These are phyloP conservation scores for Alces alces DNA, from an alignment of 2,113 vertebrate genomes.

Conservation along the genomic window DNA sequence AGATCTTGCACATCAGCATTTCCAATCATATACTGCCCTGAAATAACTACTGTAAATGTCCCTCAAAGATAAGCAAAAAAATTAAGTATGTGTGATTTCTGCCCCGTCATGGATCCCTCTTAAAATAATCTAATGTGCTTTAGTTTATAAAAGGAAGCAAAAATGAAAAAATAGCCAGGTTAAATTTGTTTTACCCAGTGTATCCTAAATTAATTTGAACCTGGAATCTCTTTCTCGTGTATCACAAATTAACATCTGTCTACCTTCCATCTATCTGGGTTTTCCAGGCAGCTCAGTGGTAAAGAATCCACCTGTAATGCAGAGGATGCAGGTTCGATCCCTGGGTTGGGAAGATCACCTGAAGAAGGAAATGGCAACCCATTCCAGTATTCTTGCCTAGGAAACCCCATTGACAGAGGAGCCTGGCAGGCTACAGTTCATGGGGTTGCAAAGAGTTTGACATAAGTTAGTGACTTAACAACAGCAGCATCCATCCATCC, in stretches of 20 bases:
- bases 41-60: not conserved
- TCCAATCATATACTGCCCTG: not conserved
- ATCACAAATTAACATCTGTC: not conserved
- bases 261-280: not conserved
- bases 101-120: not conserved
- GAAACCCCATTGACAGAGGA: not conserved
- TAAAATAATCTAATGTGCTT: not conserved
- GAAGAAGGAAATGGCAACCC: not conserved
- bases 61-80: not conserved
- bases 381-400: not conserved
- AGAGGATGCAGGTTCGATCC: not conserved
- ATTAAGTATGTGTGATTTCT: not conserved
- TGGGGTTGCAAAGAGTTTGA: not conserved
- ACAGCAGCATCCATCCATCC: not conserved
- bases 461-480: not conserved
- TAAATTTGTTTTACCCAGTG: not conserved
- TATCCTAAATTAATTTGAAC: not conserved
- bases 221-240: not conserved
- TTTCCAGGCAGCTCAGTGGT: not conserved
- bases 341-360: not conserved
- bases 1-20: not conserved
- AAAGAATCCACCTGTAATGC: not conserved
- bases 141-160: not conserved
- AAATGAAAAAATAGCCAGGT: not conserved
- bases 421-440: not conserved